Evolutionary conservation across 35 echinoderm and acorn worm species (phyloP).

Genomic region (Hemicentrotus pulcherrimus): DNA sequence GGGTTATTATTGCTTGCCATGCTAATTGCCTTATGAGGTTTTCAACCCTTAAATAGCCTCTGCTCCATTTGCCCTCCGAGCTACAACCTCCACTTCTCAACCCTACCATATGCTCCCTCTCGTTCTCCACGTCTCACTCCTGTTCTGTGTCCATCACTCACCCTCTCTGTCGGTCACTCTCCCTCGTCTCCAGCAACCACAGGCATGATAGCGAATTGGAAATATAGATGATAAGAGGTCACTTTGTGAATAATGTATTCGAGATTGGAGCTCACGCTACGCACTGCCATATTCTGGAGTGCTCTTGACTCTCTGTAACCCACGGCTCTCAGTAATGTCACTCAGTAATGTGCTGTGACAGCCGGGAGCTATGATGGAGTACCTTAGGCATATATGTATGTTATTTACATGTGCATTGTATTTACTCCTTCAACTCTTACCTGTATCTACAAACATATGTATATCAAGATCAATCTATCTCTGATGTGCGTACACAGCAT

Average conservation of each 20-base stretch:
- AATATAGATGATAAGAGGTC: neutral
- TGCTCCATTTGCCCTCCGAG: neutral
- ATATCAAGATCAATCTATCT: too few species aligned
- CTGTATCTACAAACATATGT: too few species aligned
- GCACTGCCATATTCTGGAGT: neutral
- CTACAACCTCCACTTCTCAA: neutral
- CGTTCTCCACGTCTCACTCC: neutral
- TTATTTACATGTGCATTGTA: too few species aligned
- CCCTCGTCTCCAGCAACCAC: neutral
- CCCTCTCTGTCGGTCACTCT: neutral
- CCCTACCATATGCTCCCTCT: neutral
- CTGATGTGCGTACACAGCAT: too few species aligned
- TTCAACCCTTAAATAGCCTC: neutral
- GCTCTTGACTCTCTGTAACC: neutral
- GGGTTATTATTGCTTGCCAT: neutral
- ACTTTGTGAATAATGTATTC: conserved; percentile 1
- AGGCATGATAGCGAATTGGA: neutral
- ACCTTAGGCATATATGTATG: too few species aligned
- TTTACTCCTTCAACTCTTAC: too few species aligned
- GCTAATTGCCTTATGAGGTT: neutral
- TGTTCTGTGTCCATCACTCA: too few species aligned
- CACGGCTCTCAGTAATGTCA: neutral
- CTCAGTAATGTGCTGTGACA: neutral
- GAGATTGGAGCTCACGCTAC: neutral
- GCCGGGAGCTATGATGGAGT: too few species aligned